Evolutionary conservation across 2,797 vertebrate species (phyloP).

Genomic region (Pachyuromys duprasi): DNA sequence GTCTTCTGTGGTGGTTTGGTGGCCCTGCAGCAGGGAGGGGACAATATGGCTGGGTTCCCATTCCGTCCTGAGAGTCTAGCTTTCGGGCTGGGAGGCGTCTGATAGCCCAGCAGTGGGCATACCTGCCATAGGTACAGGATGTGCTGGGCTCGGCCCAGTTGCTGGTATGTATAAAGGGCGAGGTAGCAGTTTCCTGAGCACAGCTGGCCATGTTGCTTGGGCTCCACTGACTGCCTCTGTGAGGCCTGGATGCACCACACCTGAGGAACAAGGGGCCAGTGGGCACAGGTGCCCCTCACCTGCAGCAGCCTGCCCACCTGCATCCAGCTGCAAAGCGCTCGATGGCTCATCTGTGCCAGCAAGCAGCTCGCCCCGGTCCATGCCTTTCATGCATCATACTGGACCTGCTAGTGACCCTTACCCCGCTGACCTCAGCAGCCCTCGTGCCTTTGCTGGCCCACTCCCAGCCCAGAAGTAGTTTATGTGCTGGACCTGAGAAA

Average conservation of each 20-base stretch:
- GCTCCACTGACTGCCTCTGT: slow-evolving; percentile 88
- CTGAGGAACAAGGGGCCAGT: slow-evolving; percentile 76
- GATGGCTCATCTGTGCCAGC: not conserved
- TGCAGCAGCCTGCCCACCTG: not conserved
- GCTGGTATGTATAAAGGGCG: slow-evolving; percentile 92
- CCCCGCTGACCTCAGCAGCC: not conserved
- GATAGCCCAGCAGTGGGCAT: not conserved
- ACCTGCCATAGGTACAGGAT: slow-evolving; percentile 95
- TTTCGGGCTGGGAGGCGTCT: not conserved
- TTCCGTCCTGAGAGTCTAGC: not conserved
- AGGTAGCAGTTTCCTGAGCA: slow-evolving; percentile 93
- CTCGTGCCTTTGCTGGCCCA: not conserved
- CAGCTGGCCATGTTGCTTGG: slow-evolving; percentile 87
- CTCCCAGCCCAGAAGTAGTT: not conserved
- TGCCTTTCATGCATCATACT: not conserved
- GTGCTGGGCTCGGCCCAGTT: slow-evolving; percentile 87
- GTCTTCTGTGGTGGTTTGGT: slow-evolving; percentile 88
- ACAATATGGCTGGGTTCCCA: not conserved
- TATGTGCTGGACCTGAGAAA: not conserved
- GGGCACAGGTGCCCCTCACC: not conserved
- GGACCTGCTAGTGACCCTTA: not conserved
- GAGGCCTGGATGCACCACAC: slow-evolving; percentile 92
- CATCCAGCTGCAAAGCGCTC: not conserved
- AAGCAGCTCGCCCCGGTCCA: not conserved
- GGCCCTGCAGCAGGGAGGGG: slow-evolving; percentile 85